Evolutionary conservation across 1,140 invertebrate genomes (phyloP).

Genomic region (Drosophila repletoides): DNA sequence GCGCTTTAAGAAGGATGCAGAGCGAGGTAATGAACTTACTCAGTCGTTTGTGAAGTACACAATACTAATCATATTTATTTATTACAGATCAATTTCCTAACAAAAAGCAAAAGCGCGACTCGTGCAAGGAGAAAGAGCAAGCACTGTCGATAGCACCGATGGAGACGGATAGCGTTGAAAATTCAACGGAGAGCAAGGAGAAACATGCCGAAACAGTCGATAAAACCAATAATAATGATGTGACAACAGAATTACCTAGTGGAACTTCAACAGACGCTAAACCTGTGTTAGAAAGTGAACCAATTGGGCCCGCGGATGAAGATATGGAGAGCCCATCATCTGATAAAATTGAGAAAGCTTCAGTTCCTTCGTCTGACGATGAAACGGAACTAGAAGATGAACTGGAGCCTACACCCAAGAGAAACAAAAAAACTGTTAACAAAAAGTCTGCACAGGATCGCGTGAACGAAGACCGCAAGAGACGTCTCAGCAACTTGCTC

Average conservation of each 20-base stretch:
- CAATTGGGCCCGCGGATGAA: conserved; percentile 40
- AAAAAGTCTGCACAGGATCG: conserved; percentile 78
- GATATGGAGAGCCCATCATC: conserved; percentile 51
- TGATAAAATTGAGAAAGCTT: conserved; percentile 39
- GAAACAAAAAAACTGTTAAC: conserved; percentile 56
- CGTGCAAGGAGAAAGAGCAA: conserved; percentile 48
- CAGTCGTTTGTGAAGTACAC: not conserved
- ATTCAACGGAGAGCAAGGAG: conserved; percentile 20
- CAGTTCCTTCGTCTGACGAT: conserved; percentile 61
- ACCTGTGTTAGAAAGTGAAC: not conserved
- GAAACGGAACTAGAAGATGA: conserved; percentile 70
- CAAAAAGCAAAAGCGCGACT: conserved; percentile 66
- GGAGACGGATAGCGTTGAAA: conserved; percentile 19
- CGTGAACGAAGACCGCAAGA: conserved; percentile 67
- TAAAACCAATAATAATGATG: conserved; percentile 21
- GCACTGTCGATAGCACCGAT: not conserved
- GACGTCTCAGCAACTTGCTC: conserved; percentile 59
- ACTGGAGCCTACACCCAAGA: conserved; percentile 64
- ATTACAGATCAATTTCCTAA: conserved; percentile 60
- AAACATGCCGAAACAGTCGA: conserved; percentile 13
- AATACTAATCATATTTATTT: not conserved
- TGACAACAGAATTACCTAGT: conserved; percentile 36
- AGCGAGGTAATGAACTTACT: conserved; percentile 53
- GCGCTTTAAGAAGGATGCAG: conserved; percentile 66
- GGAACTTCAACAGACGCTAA: not conserved